phyloP scores from a whole-genome alignment of 2,113 vertebrate genomes.

The Aptenodytes patagonicus region DNA sequence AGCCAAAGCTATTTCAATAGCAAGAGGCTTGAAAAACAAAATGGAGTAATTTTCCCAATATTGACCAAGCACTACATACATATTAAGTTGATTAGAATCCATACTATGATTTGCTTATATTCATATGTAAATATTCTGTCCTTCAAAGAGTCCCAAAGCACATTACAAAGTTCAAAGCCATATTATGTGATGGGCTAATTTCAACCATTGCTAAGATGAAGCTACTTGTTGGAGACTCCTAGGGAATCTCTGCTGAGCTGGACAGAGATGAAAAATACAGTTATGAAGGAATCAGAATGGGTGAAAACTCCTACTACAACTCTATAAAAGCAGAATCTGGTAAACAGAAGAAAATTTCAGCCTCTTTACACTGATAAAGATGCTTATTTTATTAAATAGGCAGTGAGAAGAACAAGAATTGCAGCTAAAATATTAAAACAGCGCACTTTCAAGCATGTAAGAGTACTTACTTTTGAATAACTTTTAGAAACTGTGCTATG shows the following conservation, averaged over 20 bases:
- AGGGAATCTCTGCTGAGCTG: not conserved
- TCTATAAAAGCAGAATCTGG: not conserved
- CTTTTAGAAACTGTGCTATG: not conserved
- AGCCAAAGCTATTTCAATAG: not conserved
- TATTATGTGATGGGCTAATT: not conserved
- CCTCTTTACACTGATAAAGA: not conserved
- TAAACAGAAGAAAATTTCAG: not conserved
- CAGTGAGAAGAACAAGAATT: not conserved
- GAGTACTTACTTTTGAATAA: conserved; percentile 53
- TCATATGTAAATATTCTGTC: not conserved
- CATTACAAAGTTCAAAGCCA: not conserved
- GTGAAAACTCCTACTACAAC: not conserved
- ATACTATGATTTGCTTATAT: not conserved
- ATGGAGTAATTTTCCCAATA: not conserved
- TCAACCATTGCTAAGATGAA: not conserved
- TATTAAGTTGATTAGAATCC: not conserved
- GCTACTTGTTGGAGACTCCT: not conserved
- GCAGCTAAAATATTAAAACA: not conserved
- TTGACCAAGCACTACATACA: not conserved
- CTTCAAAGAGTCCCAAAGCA: not conserved
- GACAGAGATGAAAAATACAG: not conserved
- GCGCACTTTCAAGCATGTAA: not conserved
- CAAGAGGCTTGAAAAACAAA: not conserved
- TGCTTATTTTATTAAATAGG: not conserved
- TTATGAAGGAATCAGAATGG: not conserved